Evolutionary conservation across 2,113 vertebrate species (phyloP), one percentile per base, ranked within the genome.

Genomic region (Passer montanus): DNA sequence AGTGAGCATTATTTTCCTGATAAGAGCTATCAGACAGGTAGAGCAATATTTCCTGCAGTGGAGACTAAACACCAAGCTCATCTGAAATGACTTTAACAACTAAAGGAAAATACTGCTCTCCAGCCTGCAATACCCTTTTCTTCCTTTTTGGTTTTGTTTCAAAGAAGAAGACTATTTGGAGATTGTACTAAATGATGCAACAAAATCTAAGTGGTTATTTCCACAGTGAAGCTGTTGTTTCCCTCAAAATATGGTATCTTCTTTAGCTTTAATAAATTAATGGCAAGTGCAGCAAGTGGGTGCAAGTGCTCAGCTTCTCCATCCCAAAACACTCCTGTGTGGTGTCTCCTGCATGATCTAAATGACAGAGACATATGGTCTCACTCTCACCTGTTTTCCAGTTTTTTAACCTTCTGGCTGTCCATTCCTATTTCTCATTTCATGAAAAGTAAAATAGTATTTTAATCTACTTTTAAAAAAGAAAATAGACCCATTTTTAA

Each of bases 21-120:
- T 77, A 85, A 95, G 89, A 93, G 13, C 75, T 93, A 90, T 94
- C 76, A 94, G 60, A 73, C 62, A 94, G 91, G 84, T 88, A 94
- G 72, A 77, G 33, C 89, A 85, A 30, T 79, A 74, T 66, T 80
- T 93, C 49, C 80, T 82, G 88, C 73, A 89, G 37, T 20, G 69
- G 83, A 93, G 80, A 66, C 83, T 88, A 73, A 96, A 93, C 79
- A 74, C 80, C 60, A 64, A 68, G 26, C 53, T 95, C 83, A 58
- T 84, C 82, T 76, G 86, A 93, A 94, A 84, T 82, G 1, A 90
- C 74, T 93, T 92, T 82, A 92, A 84, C 76, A 92, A 64, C 80
- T 84, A n/a, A 64, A 94, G 95, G 86, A 73, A 94, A 84, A 79
- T 26, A 33, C 23, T 76, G 37, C 21, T 94, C 21, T 70, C 44